phyloP scores from a whole-genome alignment of 2,888 invertebrate species.

The Eupithecia pulchellata region DNA sequence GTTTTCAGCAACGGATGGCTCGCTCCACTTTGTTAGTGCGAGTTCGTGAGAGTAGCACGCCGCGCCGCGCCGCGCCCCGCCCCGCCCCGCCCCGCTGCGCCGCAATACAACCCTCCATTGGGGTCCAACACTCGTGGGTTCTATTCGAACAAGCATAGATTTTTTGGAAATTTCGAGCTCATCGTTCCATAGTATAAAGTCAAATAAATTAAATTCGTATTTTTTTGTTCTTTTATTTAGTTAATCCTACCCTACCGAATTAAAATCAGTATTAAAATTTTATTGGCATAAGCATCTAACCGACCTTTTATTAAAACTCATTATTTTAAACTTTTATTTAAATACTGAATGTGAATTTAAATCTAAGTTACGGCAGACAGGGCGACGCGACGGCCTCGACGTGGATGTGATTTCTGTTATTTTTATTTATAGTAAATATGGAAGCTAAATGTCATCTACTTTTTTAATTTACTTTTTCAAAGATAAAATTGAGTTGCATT shows the following conservation, averaged over 20 bases:
- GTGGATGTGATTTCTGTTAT: conserved; percentile 5
- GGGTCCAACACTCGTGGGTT: background rate
- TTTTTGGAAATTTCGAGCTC: background rate
- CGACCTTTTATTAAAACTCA: conserved; percentile 2
- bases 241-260: too few relatives aligned
- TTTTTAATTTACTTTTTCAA: background rate
- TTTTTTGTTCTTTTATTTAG: too few relatives aligned
- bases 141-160: background rate
- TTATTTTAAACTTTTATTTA: conserved; percentile 15
- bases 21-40: conserved; percentile 81
- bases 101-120: conserved; percentile 53
- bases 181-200: background rate
- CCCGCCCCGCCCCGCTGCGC: conserved; percentile 55
- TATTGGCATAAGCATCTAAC: conserved; percentile 1
- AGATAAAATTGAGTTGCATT: background rate
- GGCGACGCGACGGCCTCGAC: conserved; percentile 12
- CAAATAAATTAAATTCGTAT: background rate
- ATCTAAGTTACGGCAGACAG: conserved; percentile 20
- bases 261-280: conserved; percentile 10
- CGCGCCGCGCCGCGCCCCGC: conserved; percentile 58
- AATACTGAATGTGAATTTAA: conserved; percentile 12
- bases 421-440: conserved; percentile 10
- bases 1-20: conserved; percentile 76
- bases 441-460: conserved; percentile 2
- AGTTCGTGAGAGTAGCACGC: conserved; percentile 64